These are phyloP conservation scores for Himalopsyche phryganea DNA, from an alignment of 1,140 invertebrate genomes.

Conservation along the genomic window DNA sequence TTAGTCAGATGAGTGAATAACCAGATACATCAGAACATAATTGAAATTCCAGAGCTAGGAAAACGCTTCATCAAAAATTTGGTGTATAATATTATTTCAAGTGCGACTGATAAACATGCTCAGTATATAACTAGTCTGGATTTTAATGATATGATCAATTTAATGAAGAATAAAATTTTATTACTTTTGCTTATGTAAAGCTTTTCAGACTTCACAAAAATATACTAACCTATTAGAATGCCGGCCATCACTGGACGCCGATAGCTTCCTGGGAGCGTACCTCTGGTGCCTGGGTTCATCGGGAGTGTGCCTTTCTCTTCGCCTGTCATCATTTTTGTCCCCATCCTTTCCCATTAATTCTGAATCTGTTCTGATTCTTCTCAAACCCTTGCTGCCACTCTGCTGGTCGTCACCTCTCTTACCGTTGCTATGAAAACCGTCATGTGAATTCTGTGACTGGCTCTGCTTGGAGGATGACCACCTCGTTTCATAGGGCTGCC, in stretches of 20 bases:
- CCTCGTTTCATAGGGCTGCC: constrained; percentile 51
- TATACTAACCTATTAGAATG: constrained; percentile 29
- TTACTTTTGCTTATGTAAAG: too few species aligned
- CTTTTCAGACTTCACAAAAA: too few species aligned
- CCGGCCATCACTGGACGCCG: constrained; percentile 27
- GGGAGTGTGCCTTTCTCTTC: constrained; percentile 31
- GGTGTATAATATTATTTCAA: too few species aligned
- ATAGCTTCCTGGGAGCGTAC: constrained; percentile 27
- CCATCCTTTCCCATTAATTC: constrained; percentile 26
- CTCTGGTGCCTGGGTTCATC: constrained; percentile 26
- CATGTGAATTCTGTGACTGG: constrained; percentile 10
- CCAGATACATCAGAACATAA: too few species aligned
- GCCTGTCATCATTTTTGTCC: constrained; percentile 36
- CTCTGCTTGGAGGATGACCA: constrained; percentile 27
- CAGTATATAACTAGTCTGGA: too few species aligned
- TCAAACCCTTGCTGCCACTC: constrained; percentile 8
- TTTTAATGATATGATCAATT: too few species aligned
- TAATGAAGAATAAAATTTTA: too few species aligned
- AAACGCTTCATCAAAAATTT: too few species aligned
- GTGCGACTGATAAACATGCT: too few species aligned
- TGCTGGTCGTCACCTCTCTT: constrained; percentile 8
- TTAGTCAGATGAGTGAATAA: too few species aligned
- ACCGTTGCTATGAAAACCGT: constrained; percentile 27
- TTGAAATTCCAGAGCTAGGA: too few species aligned
- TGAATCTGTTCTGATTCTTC: constrained; percentile 29